Evolutionary conservation across 1,140 invertebrate species (phyloP), one percentile per base, ranked within the genome.

Genomic region (Lysiphlebus fabarum): DNA sequence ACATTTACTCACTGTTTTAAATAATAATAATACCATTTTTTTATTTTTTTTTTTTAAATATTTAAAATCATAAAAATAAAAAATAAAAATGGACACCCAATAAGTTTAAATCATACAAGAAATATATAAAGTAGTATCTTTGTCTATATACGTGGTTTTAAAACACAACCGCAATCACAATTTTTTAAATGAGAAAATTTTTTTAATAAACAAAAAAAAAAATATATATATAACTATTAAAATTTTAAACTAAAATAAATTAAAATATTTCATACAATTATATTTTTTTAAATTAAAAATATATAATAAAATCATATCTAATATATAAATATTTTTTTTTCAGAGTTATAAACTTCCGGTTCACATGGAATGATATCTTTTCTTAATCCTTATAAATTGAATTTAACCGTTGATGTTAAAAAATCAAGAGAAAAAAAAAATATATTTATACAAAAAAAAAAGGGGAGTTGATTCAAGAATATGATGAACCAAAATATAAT

Each of bases 301-400:
- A n/a, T n/a, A n/a, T n/a, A n/a, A n/a, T 26, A 45, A 45, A 33
- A 34, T 34, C 17, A 14, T 56, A 9, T 37, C n/a, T n/a, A 8
- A 48, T 12, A n/a, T 7, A 48, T 14, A 14, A n/a, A n/a, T n/a
- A n/a, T 36, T 53, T 12, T 53, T 12, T 5, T 14, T 1, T 41
- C 10, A 42, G 9, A 47, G 42, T 45, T 26, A 10, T 45, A 5
- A 34, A 38, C 57, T 53, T 51, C 57, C 57, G 57, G 57, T 58
- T 58, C 48, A 58, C 57, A 58, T 42, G 45, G n/a, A 51, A 12
- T 7, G 43, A 11, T 42, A 14, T 50, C 59, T 60, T 62, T 67
- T 64, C 62, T 72, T 76, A 77, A 77, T 77, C 75, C 74, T 76
- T 75, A 77, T 69, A 76, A 77, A 77, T 77, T 71, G 74, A 77